Percentiles rank a stretch among this genome's conserved stretches.
Evolutionary conservation across 2,113 vertebrate species (phyloP).

Genomic region (Takifugu bimaculatus): DNA sequence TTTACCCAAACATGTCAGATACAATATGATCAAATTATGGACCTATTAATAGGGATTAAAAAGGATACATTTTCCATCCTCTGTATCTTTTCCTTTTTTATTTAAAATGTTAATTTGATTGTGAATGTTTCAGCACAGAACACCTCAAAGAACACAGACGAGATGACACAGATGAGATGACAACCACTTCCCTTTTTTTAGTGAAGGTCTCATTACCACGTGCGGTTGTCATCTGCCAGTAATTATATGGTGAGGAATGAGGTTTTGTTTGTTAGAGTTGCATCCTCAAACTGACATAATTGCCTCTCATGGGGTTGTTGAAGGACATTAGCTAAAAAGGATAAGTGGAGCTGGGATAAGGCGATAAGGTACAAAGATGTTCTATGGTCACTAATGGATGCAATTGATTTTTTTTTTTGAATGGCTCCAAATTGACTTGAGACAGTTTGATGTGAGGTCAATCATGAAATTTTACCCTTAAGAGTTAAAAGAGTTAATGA

Average conservation of each 20-base stretch:
- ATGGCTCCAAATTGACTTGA: constrained; percentile 17
- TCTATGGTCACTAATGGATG: constrained; percentile 8
- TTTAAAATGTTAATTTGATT: constrained; percentile 22
- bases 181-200: constrained; percentile 10
- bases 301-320: constrained; percentile 23
- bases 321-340: constrained; percentile 35
- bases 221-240: constrained; percentile 23
- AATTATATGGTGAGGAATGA: constrained; percentile 27
- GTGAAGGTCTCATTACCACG: constrained; percentile 14
- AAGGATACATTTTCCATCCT: background rate
- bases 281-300: constrained; percentile 31
- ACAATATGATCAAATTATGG: constrained; percentile 6
- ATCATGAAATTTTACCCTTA: too few species aligned
- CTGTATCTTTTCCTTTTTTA: background rate
- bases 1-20: constrained; percentile 7
- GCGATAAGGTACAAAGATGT: constrained; percentile 8
- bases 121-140: constrained; percentile 23
- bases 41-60: background rate
- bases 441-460: too few species aligned
- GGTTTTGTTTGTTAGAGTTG: constrained; percentile 30
- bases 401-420: background rate
- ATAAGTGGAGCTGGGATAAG: constrained; percentile 18
- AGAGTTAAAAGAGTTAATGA: too few species aligned
- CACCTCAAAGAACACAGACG: constrained; percentile 9
- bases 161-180: too few species aligned